phyloP scores from a whole-genome alignment of 1,140 invertebrate species.

The Neodiprion fabricii region DNA sequence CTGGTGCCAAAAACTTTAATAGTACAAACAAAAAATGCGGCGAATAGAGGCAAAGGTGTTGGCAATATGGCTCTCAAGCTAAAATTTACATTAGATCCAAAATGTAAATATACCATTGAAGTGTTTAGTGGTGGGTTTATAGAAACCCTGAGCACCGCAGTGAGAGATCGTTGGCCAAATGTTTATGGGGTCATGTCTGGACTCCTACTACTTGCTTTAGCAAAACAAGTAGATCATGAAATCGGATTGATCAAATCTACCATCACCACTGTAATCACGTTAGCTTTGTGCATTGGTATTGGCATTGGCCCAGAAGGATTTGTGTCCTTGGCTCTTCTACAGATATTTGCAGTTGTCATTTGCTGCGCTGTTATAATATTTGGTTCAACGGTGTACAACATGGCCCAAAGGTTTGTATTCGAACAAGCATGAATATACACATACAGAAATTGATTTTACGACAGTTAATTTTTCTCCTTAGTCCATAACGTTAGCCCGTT shows the following conservation, averaged over 20 bases:
- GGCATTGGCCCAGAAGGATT: conserved; percentile 45
- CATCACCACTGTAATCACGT: conserved; percentile 38
- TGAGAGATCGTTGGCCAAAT: conserved; percentile 53
- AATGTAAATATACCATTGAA: conserved; percentile 64
- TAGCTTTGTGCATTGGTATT: conserved; percentile 33
- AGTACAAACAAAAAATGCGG: conserved; percentile 59
- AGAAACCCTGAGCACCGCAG: conserved; percentile 46
- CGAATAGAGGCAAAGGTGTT: conserved; percentile 47
- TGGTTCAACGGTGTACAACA: conserved; percentile 65
- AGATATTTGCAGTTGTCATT: conserved; percentile 55
- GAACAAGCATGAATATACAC: conserved; percentile 11
- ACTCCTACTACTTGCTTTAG: conserved; percentile 47
- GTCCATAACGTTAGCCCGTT: conserved; percentile 9
- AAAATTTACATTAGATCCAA: conserved; percentile 65
- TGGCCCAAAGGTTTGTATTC: conserved; percentile 61
- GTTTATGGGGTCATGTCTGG: conserved; percentile 49
- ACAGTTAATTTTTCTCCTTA: too few species aligned
- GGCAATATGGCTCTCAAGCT: conserved; percentile 52
- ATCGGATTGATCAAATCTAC: conserved; percentile 21
- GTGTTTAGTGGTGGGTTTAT: conserved; percentile 41
- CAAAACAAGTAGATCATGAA: conserved; percentile 43
- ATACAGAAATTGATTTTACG: conserved; percentile 16
- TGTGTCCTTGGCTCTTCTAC: conserved; percentile 59
- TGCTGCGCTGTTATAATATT: conserved; percentile 63
- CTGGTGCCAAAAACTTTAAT: conserved; percentile 55